phyloP scores from a whole-genome alignment of 2,888 invertebrate species.

The Caenorhabditis becei region DNA sequence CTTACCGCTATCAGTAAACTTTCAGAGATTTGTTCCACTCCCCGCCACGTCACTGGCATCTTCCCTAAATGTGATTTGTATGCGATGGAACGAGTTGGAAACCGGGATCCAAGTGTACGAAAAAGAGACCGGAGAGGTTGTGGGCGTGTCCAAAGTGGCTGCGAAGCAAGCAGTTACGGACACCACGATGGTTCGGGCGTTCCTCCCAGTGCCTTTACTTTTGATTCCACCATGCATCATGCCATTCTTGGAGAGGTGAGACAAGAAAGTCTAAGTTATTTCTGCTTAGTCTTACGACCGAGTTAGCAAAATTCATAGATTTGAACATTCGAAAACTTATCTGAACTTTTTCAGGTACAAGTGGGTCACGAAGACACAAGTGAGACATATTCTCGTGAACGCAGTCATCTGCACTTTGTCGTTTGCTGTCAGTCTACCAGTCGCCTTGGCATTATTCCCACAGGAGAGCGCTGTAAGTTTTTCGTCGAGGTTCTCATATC shows the following conservation, averaged over 20 bases:
- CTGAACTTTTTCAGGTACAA: conserved; percentile 72
- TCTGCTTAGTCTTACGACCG: too few species aligned
- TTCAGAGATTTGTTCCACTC: conserved; percentile 77
- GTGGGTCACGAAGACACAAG: conserved; percentile 82
- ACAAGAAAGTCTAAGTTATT: too few species aligned
- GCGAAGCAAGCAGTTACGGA: conserved; percentile 82
- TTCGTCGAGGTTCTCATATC: background rate
- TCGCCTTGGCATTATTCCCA: conserved; percentile 84
- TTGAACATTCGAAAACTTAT: background rate
- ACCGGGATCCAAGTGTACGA: conserved; percentile 83
- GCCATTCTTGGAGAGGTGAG: conserved; percentile 77
- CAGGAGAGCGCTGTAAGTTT: conserved; percentile 80
- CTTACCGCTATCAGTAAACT: background rate
- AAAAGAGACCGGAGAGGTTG: conserved; percentile 80
- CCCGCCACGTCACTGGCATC: conserved; percentile 77
- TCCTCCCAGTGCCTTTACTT: conserved; percentile 78
- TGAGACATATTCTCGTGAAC: conserved; percentile 83
- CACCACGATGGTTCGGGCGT: conserved; percentile 78
- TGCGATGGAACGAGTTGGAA: conserved; percentile 82
- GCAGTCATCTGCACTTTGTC: conserved; percentile 83
- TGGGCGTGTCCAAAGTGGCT: conserved; percentile 84
- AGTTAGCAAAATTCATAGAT: too few species aligned
- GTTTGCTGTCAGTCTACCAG: conserved; percentile 83
- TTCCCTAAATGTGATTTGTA: conserved; percentile 83
- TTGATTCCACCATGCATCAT: conserved; percentile 78